Conservation (phyloP, 2,113 vertebrate species). For the Urocitellus parryii region DNA sequence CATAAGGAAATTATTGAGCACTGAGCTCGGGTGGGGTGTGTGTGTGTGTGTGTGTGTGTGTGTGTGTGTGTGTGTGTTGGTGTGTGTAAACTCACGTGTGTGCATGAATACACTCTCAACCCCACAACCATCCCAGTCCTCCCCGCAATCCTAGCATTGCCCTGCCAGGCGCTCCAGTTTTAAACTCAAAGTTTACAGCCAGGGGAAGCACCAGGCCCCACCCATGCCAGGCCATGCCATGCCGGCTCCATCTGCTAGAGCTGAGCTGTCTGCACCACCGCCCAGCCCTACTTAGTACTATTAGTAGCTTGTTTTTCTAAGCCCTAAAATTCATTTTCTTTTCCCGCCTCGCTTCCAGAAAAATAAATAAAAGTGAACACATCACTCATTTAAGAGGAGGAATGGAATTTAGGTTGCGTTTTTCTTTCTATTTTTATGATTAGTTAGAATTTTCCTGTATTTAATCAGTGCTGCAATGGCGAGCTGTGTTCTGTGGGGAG, state of each 20-base stretch:
- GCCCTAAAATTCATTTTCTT: slow-evolving; percentile 84
- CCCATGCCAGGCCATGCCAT: not conserved
- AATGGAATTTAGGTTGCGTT: slow-evolving; percentile 84
- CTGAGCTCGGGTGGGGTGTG: not conserved
- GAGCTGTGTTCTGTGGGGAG: slow-evolving; percentile 52
- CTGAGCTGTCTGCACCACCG: slow-evolving; percentile 62
- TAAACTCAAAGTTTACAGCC: not conserved
- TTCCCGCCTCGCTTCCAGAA: slow-evolving; percentile 84
- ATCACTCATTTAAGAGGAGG: slow-evolving; percentile 85
- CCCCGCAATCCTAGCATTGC: not conserved
- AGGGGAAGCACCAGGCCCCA: not conserved
- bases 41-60: no score
- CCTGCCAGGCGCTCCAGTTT: not conserved
- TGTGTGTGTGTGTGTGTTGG: no score
- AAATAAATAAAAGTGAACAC: slow-evolving; percentile 86
- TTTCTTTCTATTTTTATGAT: slow-evolving; percentile 83
- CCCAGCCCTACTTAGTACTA: slow-evolving; percentile 75
- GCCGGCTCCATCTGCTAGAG: not conserved
- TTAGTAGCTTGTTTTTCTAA: slow-evolving; percentile 85
- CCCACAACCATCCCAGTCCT: not conserved
- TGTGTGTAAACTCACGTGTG: not conserved
- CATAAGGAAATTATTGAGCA: fast-evolving
- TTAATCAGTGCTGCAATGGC: slow-evolving; percentile 75
- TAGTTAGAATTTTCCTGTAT: slow-evolving; percentile 83
- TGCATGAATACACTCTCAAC: no score